Evolutionary conservation across 2,888 invertebrate genomes (phyloP), one percentile per base, ranked within the genome.

Genomic region (Caenorhabditis sp.): DNA sequence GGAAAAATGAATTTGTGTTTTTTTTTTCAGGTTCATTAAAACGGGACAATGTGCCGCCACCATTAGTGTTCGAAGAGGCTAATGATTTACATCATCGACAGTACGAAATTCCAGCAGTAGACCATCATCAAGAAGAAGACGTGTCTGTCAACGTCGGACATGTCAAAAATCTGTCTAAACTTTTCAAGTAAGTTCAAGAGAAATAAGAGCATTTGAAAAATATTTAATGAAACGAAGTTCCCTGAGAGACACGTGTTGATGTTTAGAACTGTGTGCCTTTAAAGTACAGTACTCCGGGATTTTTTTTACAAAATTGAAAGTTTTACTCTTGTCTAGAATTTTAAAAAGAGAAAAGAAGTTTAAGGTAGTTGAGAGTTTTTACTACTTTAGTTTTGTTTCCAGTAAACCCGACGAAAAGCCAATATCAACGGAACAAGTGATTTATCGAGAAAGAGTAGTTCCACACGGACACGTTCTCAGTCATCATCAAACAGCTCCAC

Each of bases 401-500:
- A 73, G 72, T 21, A 65, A 68, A 8, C 67, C 26, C 17, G 72
- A 73, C 55, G 64, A 59, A 26, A 73, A 73, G 55, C 72, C 72
- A 37, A 64, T 73, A 19, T 54, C 68, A 54, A 68, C 66, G 1
- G 68, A 68, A 27, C 72, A 73, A 57, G 65, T 68, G 27, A 68
- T 73, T 51, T 73, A 68, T 36, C 37, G 66, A 19, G 36, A 31
- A 31, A 37, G 66, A 17, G 57, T 57, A 17, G 71, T 66, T 10
- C 71, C 71, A 57, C 71, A 66, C 12, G 70, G 70, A 4, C 66
- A 70, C 55, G 55, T 55, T 26, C 23, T 26, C 5, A n/a, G 21
- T 3, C 21, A n/a, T 3, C 21, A n/a, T 6, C n/a, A 36, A 26
- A 2, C 24, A 1, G 8, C 5, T 1, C 4, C 23, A n/a, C 21